These are phyloP conservation scores for Drosophila malerkotliana DNA, from an alignment of 1,140 invertebrate species.

Conservation along the genomic window DNA sequence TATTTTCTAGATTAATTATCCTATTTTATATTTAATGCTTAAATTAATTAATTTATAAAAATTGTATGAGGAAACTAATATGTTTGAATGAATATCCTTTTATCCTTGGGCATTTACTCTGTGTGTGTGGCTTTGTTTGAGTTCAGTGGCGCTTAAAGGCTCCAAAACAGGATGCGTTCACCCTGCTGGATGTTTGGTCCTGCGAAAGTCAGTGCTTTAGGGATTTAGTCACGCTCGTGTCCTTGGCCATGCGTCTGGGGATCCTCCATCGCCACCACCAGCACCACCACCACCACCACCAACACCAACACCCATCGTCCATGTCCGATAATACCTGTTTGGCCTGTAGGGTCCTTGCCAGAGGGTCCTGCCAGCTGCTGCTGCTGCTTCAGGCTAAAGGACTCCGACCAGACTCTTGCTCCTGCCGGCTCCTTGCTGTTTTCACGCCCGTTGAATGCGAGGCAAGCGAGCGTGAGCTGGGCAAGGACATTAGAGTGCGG, in stretches of 20 bases:
- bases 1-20: too few species aligned
- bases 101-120: background rate
- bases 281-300: background rate
- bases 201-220: conserved; percentile 63
- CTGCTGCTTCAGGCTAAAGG: background rate
- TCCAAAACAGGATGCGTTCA: conserved; percentile 56
- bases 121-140: conserved; percentile 11
- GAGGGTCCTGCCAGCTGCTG: background rate
- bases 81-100: background rate
- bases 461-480: conserved; percentile 44
- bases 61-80: background rate
- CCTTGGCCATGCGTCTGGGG: conserved; percentile 22
- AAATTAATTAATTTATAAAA: too few species aligned
- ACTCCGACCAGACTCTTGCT: background rate
- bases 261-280: background rate
- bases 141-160: conserved; percentile 51
- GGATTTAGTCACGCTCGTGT: conserved; percentile 66
- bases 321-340: conserved; percentile 57
- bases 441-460: conserved; percentile 49
- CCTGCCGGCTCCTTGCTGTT: conserved; percentile 20
- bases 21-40: too few species aligned
- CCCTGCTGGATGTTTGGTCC: conserved; percentile 13
- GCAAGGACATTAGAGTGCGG: conserved; percentile 42
- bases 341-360: conserved; percentile 17
- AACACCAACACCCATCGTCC: background rate